Percentiles rank a stretch among this genome's conserved stretches.
Evolutionary conservation across 2,888 invertebrate genomes (phyloP).

Genomic region (Tiphia femorata): DNA sequence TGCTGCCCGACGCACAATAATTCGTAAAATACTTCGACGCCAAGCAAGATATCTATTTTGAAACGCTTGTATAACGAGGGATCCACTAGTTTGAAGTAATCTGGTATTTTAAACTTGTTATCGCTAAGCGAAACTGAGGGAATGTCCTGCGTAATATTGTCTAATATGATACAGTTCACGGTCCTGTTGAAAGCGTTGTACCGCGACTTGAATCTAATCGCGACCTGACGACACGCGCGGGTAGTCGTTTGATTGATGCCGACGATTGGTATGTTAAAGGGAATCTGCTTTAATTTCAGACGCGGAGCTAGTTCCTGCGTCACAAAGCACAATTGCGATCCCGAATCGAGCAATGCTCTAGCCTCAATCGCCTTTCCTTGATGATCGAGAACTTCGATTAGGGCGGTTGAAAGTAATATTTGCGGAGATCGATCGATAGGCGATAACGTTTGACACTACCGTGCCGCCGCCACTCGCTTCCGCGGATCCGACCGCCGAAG

Average conservation of each 20-base stretch:
- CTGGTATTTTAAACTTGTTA: slow-evolving; percentile 8
- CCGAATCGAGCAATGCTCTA: not conserved
- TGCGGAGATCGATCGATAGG: not conserved
- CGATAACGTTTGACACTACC: not conserved
- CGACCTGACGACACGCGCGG: not conserved
- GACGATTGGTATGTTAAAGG: not conserved
- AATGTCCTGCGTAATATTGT: slow-evolving; percentile 11
- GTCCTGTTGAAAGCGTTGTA: not conserved
- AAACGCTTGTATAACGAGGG: slow-evolving; percentile 16
- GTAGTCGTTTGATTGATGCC: not conserved
- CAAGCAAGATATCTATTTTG: slow-evolving; percentile 21
- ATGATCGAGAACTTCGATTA: not conserved
- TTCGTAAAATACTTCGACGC: slow-evolving; percentile 18
- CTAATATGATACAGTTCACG: slow-evolving; percentile 17
- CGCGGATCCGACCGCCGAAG: not conserved
- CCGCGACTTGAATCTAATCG: not conserved
- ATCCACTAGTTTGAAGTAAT: slow-evolving; percentile 21
- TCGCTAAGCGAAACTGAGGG: not conserved
- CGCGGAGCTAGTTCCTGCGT: not conserved
- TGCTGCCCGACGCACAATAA: slow-evolving; percentile 9
- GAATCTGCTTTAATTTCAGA: not conserved
- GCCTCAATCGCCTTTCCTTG: not conserved
- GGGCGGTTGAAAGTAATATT: not conserved
- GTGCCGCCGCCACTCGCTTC: not conserved
- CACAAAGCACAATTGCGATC: not conserved